These are phyloP conservation scores for Cariama cristata DNA, from an alignment of 2,113 vertebrate species.

Conservation along the genomic window DNA sequence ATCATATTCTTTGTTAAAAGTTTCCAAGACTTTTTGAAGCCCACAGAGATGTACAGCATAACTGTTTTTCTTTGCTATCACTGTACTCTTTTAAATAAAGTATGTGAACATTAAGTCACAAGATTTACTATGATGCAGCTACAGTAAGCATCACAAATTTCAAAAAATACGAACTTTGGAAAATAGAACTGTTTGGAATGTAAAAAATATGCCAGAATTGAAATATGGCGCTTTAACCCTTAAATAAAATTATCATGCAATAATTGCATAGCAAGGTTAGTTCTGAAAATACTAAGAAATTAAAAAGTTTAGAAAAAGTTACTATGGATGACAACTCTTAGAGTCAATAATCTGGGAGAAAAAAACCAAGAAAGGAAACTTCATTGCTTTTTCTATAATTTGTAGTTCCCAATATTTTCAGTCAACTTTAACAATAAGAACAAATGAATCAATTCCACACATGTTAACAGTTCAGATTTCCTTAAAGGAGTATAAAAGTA, in stretches of 20 bases:
- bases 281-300: background rate
- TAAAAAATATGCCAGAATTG: background rate
- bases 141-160: background rate
- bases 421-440: background rate
- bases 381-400: background rate
- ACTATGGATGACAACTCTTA: background rate
- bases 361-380: background rate
- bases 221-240: background rate
- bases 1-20: background rate
- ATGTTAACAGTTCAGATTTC: background rate
- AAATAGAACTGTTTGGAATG: background rate
- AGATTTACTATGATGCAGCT: background rate
- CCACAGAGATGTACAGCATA: background rate
- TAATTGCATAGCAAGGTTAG: background rate
- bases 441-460: background rate
- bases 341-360: background rate
- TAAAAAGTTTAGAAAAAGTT: background rate
- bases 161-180: background rate
- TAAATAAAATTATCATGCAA: background rate
- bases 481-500: no score
- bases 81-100: background rate
- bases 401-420: background rate
- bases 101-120: background rate
- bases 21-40: background rate
- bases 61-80: background rate